Percentiles rank a stretch among this genome's conserved stretches.
phyloP scores from a whole-genome alignment of 2,113 vertebrate genomes.

The Dendrocopos noguchii region DNA sequence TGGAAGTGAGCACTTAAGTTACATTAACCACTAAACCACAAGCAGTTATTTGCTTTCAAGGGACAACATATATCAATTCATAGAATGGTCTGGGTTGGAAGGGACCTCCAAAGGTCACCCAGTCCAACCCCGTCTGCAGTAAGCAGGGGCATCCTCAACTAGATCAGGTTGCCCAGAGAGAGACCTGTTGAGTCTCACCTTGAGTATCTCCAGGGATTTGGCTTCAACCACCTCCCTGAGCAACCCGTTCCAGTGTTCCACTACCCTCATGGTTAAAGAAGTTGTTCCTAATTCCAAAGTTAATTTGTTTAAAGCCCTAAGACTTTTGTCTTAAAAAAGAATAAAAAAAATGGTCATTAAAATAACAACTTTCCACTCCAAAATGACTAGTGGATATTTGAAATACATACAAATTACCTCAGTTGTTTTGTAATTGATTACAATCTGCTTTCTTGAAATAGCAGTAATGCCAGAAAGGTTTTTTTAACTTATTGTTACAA shows the following conservation, averaged over 20 bases:
- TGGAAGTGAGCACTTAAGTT: background rate
- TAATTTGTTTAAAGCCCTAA: background rate
- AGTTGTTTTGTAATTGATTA: background rate
- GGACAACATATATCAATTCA: background rate
- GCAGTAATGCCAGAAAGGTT: background rate
- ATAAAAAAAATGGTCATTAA: background rate
- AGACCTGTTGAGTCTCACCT: no score
- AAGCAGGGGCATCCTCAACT: no score
- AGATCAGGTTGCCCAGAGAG: no score
- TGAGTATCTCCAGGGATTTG: no score
- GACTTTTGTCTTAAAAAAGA: background rate
- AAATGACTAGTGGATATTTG: background rate
- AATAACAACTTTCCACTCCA: background rate
- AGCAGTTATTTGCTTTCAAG: background rate
- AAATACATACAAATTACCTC: background rate
- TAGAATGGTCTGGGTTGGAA: no score
- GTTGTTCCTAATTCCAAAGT: background rate
- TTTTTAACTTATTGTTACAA: rapidly evolving
- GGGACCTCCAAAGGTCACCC: no score
- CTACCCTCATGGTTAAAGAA: no score
- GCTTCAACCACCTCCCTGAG: no score
- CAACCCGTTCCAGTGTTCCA: no score
- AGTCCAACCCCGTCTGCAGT: no score
- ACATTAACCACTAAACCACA: background rate
- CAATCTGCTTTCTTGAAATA: background rate